Evolutionary conservation across 2,888 invertebrate species (phyloP).

Genomic region (Gymnosoma rotundatum): DNA sequence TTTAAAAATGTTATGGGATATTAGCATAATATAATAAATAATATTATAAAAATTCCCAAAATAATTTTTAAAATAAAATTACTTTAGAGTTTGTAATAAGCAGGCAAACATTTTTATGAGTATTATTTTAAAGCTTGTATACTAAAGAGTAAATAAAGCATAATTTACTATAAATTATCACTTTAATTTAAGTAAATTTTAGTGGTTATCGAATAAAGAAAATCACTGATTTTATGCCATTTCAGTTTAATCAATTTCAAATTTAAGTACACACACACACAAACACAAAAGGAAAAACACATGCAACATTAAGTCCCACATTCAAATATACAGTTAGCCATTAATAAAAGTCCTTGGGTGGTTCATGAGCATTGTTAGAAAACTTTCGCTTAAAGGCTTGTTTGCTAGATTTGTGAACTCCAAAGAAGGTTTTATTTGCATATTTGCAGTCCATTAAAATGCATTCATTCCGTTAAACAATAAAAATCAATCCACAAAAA

Average conservation of each 20-base stretch:
- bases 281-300: not conserved
- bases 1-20: too few species aligned
- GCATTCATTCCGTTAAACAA: constrained; percentile 49
- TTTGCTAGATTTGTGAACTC: constrained; percentile 25
- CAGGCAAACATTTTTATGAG: too few species aligned
- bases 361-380: constrained; percentile 36
- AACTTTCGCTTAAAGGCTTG: constrained; percentile 40
- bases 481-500: constrained; percentile 31
- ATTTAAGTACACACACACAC: not conserved
- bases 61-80: too few species aligned
- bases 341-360: constrained; percentile 56
- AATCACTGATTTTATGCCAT: constrained; percentile 18
- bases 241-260: constrained; percentile 3
- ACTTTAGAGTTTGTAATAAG: too few species aligned
- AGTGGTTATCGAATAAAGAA: constrained; percentile 24
- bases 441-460: constrained; percentile 61
- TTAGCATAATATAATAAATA: too few species aligned
- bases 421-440: constrained; percentile 59
- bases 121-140: too few species aligned
- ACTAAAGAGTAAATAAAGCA: too few species aligned
- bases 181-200: not conserved
- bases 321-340: not conserved
- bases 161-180: too few species aligned
- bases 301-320: not conserved
- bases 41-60: too few species aligned